Base-by-base conservation (phyloP, 2,113 vertebrate species). In the Oreochromis tanganicae region DNA sequence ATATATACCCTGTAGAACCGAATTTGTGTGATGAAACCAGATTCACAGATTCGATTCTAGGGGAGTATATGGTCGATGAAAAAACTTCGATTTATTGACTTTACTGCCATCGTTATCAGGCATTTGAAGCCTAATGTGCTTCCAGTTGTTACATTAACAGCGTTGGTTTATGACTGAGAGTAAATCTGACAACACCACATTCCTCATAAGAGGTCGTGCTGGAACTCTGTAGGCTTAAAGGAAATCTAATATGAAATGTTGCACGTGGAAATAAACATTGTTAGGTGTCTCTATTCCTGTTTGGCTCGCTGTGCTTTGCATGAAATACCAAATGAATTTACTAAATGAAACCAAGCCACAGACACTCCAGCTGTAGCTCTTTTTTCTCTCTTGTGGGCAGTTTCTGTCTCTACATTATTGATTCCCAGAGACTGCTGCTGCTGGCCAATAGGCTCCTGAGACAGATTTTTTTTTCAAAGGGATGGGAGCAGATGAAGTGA, bases 31-130 rank as follows among this genome's bases (percentile, higher is more conserved):
- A 96, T 98, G 87, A 96, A 96, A 96, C 95, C 95, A 96, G 95
- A 97, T 97, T 99, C 98, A 99, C 98, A 99, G 98, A 99, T 99
- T 99, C 98, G 98, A 98, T 99, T 98, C 97, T 99, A 99, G 98
- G 98, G 98, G 98, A 99, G 98, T 99, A 99, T 99, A 98, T 99
- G 98, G 98, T 98, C 98, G 98, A 99, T 99, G 98, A 97, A 99
- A 99, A 98, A 97, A 98, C 98, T 96, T 98, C 98, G 97, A 95
- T 82, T 94, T 96, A 93, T 91, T 82, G 87, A 88, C 85, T 80
- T 38, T 24, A 36, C 56, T 79, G 21, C 71, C 71, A 54, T 73
- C 29, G 86, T 71, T 21, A 73, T 80, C 38, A 3, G 57, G 34
- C 27, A 19, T 29, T 14, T 48, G 61, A 32, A 78, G 59, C 19